These are phyloP conservation scores for Drosophila biarmipes DNA, from an alignment of 1,140 invertebrate genomes.

Conservation along the genomic window DNA sequence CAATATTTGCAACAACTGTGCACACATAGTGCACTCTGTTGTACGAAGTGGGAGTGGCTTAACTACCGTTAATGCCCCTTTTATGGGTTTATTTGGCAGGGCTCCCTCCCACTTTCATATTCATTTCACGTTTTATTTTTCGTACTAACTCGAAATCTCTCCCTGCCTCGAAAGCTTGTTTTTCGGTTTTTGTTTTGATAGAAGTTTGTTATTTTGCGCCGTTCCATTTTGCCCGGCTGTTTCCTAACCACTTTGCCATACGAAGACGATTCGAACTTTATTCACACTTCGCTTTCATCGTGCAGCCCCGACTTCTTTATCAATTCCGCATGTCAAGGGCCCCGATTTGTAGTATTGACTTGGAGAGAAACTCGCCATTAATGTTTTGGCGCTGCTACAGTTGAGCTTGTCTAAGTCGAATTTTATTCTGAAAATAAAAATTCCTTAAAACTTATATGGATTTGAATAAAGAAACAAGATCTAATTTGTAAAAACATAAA, in stretches of 20 bases:
- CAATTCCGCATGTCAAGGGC: constrained; percentile 43
- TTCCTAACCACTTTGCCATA: constrained; percentile 28
- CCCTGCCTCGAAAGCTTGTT: constrained; percentile 32
- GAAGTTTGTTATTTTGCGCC: constrained; percentile 41
- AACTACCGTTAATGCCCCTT: constrained; percentile 31
- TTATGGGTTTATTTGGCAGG: constrained; percentile 27
- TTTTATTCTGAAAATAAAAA: too few relatives aligned
- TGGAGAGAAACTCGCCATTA: constrained; percentile 6
- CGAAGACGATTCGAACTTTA: constrained; percentile 6
- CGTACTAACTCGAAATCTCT: constrained; percentile 7
- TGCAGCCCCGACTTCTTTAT: constrained; percentile 21
- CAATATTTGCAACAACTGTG: constrained; percentile 42
- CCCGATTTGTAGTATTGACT: constrained; percentile 19
- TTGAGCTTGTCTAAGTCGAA: constrained; percentile 3
- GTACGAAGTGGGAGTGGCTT: constrained; percentile 11
- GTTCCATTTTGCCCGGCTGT: constrained; percentile 12
- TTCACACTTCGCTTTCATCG: constrained; percentile 35
- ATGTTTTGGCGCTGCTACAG: constrained; percentile 1
- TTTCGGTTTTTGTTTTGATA: constrained; percentile 65
- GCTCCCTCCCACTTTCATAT: constrained; percentile 18
- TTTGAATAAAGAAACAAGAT: too few relatives aligned
- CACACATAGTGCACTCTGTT: constrained; percentile 28
- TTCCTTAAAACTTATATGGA: background rate
- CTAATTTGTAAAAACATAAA: too few relatives aligned
- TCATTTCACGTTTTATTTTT: constrained; percentile 31